Base-by-base conservation (phyloP, 2,888 invertebrate genomes). In the Pycnomerus fuliginosus region DNA sequence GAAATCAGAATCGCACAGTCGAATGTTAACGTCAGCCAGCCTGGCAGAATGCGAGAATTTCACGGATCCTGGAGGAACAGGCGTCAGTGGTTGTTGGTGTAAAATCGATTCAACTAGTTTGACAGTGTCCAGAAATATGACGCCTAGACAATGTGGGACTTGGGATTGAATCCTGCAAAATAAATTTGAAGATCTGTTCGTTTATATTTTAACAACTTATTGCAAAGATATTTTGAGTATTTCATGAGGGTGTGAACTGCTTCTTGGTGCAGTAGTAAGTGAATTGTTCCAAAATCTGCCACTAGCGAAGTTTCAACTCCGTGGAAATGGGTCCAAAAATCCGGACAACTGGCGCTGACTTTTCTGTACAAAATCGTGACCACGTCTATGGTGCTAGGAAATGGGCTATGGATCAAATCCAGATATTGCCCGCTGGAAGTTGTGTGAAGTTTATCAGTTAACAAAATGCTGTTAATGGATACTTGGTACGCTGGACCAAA, bases 291-390 rank as follows among this genome's bases (percentile, higher is more conserved):
- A 32, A 86, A 73, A 64, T 88, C 87, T 0, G 85, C 74, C 25
- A 88, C 84, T 33, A 89, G 67, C 0, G 86, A 84, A 48, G 87
- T 86, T 68, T 90, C 89, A 25, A 89, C 86, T 60, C 81, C 85
- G 65, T 87, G 85, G 67, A 90, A 91, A 62, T 87, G 84, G 0
- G 82, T 79, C 61, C 84, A 82, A 71, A 90, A 90, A 67, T 91
- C 90, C 0, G 90, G 89, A 67, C 90, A 90, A 59, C 83, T 81
- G 0, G 88, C 85, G 29, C 82, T 80, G 0, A 90, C 87, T 79
- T 87, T 87, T 65, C 90, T 78, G 65, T 88, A 90, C 3, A 88
- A 74, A 41, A 89, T 67, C 35, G 85, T 83, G 31, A 87, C 76
- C 32, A 89, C 77, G 58, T 89, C 87, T 12, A 77, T 76, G 7